Percentiles rank a stretch among this genome's conserved stretches.
Conservation (phyloP, 2,888 invertebrate genomes). For the Ryuthela nishihirai region DNA sequence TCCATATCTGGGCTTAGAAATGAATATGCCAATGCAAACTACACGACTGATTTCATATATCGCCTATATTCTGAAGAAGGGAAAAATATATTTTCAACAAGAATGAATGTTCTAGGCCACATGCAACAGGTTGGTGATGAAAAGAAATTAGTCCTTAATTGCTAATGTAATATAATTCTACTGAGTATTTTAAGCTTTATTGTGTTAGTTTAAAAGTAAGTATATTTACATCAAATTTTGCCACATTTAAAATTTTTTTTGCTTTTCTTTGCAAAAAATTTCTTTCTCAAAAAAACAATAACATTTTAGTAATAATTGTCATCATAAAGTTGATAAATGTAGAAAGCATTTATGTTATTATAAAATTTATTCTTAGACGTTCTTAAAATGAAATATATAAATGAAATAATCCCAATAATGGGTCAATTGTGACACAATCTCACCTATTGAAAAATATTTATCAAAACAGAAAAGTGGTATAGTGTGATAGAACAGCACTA, state of each 20-base stretch:
- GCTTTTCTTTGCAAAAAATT: neutral
- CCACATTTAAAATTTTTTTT: neutral
- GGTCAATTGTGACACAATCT: too few species aligned
- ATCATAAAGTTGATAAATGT: too few species aligned
- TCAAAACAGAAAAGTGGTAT: too few species aligned
- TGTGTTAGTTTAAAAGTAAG: neutral
- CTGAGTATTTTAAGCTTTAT: neutral
- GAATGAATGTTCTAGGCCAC: slow-evolving; percentile 57
- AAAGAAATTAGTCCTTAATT: neutral
- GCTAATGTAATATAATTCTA: neutral
- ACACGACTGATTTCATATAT: slow-evolving; percentile 84
- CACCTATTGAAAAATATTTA: too few species aligned
- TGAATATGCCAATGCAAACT: slow-evolving; percentile 92
- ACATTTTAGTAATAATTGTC: too few species aligned
- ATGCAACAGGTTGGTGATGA: slow-evolving; percentile 56
- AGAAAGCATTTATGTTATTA: too few species aligned
- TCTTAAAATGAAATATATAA: too few species aligned
- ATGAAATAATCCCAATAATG: too few species aligned
- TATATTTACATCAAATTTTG: neutral
- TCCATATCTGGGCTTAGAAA: slow-evolving; percentile 63
- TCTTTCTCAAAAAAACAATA: too few species aligned
- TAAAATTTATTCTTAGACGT: too few species aligned
- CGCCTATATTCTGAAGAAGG: slow-evolving; percentile 56
- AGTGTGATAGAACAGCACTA: too few species aligned
- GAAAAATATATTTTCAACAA: slow-evolving; percentile 53